Evolutionary conservation across 1,140 invertebrate genomes (phyloP), one percentile per base, ranked within the genome.

Genomic region (Sarcophaga peregrina): DNA sequence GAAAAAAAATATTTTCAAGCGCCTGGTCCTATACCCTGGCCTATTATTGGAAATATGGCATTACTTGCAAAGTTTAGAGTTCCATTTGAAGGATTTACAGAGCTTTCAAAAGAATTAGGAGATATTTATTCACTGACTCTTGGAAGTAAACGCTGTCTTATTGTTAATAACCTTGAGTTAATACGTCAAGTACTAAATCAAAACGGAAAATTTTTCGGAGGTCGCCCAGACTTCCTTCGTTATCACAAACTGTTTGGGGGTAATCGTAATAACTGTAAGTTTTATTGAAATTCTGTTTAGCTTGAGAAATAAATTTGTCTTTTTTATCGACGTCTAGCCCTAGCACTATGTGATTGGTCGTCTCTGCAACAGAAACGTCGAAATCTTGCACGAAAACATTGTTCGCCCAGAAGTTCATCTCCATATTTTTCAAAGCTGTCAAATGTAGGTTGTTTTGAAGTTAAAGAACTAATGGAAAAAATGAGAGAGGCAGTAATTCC

Each of bases 271-370:
- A 95, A 95, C 88, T 96, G 95, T 96, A 92, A 95, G 95, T 94
- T 17, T 1, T 8, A n/a, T 68, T 68, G n/a, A 37, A 37, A 37
- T 37, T 4, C 25, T 37, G 1, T 37, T 37, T 2, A 37, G 25
- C 25, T 37, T 37, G 1, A 2, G 25, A 37, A 37, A 37, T 37
- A 37, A 37, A 2, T 37, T 37, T 37, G 25, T 2, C 25, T 37
- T 37, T n/a, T 37, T 37, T 37, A 37, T 37, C 4, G 25, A 37
- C 25, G 25, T 37, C 25, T 37, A 97, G 96, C 96, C 83, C 90
- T 97, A 80, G 96, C 96, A 11, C 93, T 97, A 68, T 96, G 96
- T 88, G 94, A 97, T 87, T 97, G 96, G 96, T 96, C 95, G 0
- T 93, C 95, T 3, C 89, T 96, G 0, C 96, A 97, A 86, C 94